Conservation (phyloP, 35 echinoderm and acorn worm genomes). For the Lytechinus variegatus region DNA sequence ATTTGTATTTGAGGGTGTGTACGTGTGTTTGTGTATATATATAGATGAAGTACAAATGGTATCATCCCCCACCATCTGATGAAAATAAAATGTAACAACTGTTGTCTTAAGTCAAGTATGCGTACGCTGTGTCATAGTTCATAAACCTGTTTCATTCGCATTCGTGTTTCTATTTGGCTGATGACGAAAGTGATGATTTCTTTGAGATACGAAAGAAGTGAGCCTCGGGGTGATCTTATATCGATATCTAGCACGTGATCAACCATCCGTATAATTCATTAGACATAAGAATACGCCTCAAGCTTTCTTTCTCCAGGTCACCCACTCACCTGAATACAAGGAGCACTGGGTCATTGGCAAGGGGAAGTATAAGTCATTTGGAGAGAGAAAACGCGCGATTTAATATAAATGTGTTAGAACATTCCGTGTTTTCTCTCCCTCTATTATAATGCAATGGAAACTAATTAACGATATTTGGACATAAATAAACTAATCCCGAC, state of each 20-base stretch:
- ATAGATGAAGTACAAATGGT: too few species aligned
- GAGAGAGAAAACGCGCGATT: not conserved
- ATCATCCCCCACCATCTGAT: too few species aligned
- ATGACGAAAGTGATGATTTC: not conserved
- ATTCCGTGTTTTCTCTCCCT: too few species aligned
- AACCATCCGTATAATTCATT: not conserved
- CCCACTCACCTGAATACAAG: not conserved
- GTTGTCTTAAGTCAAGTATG: too few species aligned
- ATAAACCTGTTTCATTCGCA: not conserved
- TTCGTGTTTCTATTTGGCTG: not conserved
- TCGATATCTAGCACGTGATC: not conserved
- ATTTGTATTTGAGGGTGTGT: too few species aligned
- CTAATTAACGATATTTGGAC: too few species aligned
- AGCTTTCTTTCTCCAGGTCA: not conserved
- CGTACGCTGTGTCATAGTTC: too few species aligned
- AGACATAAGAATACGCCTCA: not conserved
- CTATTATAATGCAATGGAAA: too few species aligned
- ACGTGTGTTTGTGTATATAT: too few species aligned
- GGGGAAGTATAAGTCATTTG: not conserved
- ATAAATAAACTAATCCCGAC: too few species aligned
- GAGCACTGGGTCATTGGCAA: not conserved
- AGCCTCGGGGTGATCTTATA: not conserved
- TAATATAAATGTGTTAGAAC: too few species aligned
- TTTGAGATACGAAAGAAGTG: not conserved
- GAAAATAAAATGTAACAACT: too few species aligned